Conservation (phyloP, 2,888 invertebrate genomes). For the Ashinkailepas kermadecensis region DNA sequence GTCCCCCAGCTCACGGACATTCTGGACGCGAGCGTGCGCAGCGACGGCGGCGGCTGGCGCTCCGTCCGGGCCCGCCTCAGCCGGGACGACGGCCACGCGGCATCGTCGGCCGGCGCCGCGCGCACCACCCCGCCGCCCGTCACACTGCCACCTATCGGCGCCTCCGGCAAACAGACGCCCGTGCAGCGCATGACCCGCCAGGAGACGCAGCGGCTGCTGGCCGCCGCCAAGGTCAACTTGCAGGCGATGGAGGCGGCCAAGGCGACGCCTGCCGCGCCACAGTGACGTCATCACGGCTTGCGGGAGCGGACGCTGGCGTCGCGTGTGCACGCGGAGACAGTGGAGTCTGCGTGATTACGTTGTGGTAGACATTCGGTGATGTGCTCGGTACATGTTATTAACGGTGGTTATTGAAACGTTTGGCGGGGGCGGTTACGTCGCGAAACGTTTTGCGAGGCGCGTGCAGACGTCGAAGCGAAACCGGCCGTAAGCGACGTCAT, state of each 20-base stretch:
- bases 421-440: no score
- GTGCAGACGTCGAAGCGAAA: no score
- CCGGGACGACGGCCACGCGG: neutral
- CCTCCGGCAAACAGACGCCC: neutral
- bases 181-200: neutral
- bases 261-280: neutral
- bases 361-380: no score
- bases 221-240: neutral
- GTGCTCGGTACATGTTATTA: no score
- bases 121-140: neutral
- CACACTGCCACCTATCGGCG: slow-evolving; percentile 14
- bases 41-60: slow-evolving; percentile 11
- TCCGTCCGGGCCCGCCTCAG: neutral
- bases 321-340: no score
- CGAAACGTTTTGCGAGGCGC: no score
- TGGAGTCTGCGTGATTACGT: no score
- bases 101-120: neutral
- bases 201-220: neutral
- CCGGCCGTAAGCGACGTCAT: no score
- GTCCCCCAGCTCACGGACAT: neutral
- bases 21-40: neutral
- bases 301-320: no score
- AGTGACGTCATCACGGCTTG: neutral
- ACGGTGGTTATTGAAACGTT: no score
- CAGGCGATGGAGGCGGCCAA: neutral